Conservation (phyloP, 2,797 vertebrate genomes). For the Dicrostonyx torquatus region DNA sequence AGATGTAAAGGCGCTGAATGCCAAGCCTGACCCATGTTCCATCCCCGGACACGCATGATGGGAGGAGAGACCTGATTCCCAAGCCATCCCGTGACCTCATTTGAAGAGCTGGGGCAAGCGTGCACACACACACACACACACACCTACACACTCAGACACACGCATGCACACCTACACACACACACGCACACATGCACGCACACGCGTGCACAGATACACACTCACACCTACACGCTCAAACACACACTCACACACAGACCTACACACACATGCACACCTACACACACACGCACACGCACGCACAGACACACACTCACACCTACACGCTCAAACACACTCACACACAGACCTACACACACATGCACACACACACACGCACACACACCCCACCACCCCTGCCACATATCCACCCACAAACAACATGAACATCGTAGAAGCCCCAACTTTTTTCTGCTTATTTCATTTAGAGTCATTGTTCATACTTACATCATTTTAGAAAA, state of each 20-base stretch:
- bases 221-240: background rate
- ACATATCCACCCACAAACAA: background rate
- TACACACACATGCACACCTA: background rate
- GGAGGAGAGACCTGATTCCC: background rate
- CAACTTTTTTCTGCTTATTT: background rate
- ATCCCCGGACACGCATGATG: background rate
- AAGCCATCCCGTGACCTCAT: background rate
- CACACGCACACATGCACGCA: too few relatives aligned
- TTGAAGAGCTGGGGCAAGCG: background rate
- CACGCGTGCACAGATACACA: too few relatives aligned
- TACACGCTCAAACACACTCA: fast-evolving
- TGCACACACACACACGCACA: too few relatives aligned
- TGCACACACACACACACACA: background rate
- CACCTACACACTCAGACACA: background rate
- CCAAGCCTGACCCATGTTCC: too few relatives aligned
- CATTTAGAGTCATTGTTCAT: background rate
- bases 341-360: background rate
- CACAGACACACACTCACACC: background rate
- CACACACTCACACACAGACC: too few relatives aligned
- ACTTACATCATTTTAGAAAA: background rate
- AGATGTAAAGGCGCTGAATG: background rate
- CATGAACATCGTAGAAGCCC: background rate
- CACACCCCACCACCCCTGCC: background rate
- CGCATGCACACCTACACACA: background rate
- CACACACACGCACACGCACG: too few relatives aligned